Base-by-base conservation (phyloP, 2,888 invertebrate genomes). In the Sphaeridia pumilis region DNA sequence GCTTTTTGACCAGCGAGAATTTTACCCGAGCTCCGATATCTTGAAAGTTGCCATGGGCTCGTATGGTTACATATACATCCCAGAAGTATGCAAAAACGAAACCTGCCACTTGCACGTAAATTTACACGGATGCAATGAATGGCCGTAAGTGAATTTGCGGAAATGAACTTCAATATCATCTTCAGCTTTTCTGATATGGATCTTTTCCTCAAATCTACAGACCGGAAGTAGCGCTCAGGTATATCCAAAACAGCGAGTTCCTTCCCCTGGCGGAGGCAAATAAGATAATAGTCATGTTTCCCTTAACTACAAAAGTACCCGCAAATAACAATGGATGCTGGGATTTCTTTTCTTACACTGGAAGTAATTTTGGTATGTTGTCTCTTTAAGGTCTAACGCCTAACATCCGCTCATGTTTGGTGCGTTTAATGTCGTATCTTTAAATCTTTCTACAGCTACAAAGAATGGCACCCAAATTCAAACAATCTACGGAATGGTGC, bases 71-170 rank as follows among this genome's bases (percentile, higher is more conserved):
- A 58, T 60, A 21, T 63, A 61, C 41, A 53, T 60, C 31, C 63
- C 63, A 22, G 49, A 46, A 12, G 17, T 24, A 2, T 63, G 63
- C 31, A 50, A 54, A 26, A 21, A 43, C 2, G 14, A 7, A 17
- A 36, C 53, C 20, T 63, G 63, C 44, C 50, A 49, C 24, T 55
- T 63, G 7, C 60, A 63, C 45, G 12, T 63, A 21, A 59, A 61
- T 52, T 61, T 63, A 46, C 63, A 63, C 53, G 63, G 63, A 28
- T 63, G 63, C 36, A 56, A 63, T 42, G 63, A 63, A 51, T 63
- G 55, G 51, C 59, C 57, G 59, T 60, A 56, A 54, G 58, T 34
- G 2, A 38, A 2, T 34, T 12, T 24, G 25, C 21, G 20, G 21
- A 36, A 34, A 26, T 17, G 17, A 27, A 43, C n/a, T 12, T 17